phyloP scores from a whole-genome alignment of 2,888 invertebrate genomes.

The Nineta flava region DNA sequence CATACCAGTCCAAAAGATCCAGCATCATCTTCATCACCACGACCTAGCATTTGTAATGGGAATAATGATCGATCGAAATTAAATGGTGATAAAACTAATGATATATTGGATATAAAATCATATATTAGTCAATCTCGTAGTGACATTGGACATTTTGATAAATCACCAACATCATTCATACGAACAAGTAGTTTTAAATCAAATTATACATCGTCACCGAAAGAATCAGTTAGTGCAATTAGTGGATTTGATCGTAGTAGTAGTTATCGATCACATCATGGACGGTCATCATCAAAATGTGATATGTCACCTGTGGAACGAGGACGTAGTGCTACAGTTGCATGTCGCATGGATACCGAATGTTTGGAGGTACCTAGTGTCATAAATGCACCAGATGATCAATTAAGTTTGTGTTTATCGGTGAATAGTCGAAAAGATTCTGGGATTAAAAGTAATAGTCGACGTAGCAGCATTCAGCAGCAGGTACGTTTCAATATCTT shows the following conservation, averaged over 20 bases:
- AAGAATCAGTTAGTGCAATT: conserved; percentile 18
- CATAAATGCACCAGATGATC: conserved; percentile 33
- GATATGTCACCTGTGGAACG: conserved; percentile 13
- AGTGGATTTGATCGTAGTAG: conserved; percentile 25
- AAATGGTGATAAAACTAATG: conserved; percentile 24
- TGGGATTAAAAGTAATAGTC: conserved; percentile 70
- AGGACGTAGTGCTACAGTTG: conserved; percentile 23
- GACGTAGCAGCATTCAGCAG: conserved; percentile 72
- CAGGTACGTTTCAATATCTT: conserved; percentile 37
- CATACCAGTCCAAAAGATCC: background rate
- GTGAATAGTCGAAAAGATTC: conserved; percentile 77
- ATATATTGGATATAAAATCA: conserved; percentile 53
- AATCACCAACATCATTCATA: conserved; percentile 26
- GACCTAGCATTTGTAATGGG: background rate
- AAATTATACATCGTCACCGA: conserved; percentile 41
- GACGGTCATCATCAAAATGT: conserved; percentile 23
- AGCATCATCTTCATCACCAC: background rate
- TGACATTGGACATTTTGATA: conserved; percentile 37
- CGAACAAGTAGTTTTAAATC: conserved; percentile 55
- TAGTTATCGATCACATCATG: conserved; percentile 30
- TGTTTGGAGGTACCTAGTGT: conserved; percentile 20
- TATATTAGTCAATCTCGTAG: conserved; percentile 59
- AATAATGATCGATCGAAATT: background rate
- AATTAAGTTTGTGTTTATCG: conserved; percentile 55
- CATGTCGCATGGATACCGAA: conserved; percentile 19